phyloP scores from a whole-genome alignment of 2,888 invertebrate species.

The Osmoderma eremita region DNA sequence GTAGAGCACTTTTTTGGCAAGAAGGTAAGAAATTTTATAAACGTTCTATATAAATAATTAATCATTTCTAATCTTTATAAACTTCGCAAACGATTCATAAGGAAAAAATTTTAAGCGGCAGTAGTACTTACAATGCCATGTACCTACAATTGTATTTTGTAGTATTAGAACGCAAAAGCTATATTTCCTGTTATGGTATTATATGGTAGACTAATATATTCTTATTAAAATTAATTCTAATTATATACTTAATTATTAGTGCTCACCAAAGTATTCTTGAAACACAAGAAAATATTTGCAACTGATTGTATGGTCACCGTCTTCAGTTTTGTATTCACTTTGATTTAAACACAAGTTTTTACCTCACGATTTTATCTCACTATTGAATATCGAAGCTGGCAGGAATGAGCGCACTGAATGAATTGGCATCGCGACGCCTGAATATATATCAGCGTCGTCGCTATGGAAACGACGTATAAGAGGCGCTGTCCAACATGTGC shows the following conservation, averaged over 20 bases:
- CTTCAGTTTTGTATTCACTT: constrained; percentile 15
- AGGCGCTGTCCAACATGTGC: constrained; percentile 47
- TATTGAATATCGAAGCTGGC: constrained; percentile 16
- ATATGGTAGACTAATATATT: too few species aligned
- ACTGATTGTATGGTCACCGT: constrained; percentile 3
- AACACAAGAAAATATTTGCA: constrained; percentile 34
- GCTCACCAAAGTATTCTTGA: constrained; percentile 35
- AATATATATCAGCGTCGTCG: constrained; percentile 58
- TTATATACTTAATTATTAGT: background rate
- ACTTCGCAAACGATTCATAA: too few species aligned
- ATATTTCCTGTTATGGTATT: too few species aligned
- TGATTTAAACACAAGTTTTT: constrained; percentile 19
- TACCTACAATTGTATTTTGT: too few species aligned
- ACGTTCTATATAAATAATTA: too few species aligned
- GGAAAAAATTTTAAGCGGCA: too few species aligned
- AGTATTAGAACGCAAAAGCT: too few species aligned
- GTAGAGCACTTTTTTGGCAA: too few species aligned
- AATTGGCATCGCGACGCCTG: constrained; percentile 57
- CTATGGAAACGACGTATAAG: constrained; percentile 54
- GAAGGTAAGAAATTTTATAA: too few species aligned
- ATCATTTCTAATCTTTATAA: too few species aligned
- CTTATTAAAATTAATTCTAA: too few species aligned
- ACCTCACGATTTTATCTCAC: constrained; percentile 19
- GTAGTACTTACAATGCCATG: too few species aligned
- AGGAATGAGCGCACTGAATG: constrained; percentile 54